Percentiles rank a stretch among this genome's conserved stretches.
Conservation (phyloP, 2,113 vertebrate species). For the Coturnix japonica region DNA sequence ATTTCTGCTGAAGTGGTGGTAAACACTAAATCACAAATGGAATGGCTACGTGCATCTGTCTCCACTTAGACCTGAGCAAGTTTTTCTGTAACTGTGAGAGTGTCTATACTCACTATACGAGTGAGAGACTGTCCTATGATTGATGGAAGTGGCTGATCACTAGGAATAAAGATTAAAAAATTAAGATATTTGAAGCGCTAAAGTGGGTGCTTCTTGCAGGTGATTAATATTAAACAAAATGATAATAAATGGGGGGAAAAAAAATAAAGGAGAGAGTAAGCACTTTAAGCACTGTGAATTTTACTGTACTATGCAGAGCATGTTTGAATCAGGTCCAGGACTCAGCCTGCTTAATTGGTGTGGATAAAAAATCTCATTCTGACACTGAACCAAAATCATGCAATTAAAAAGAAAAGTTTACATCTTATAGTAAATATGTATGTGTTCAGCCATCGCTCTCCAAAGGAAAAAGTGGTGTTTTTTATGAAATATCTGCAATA, state of each 20-base stretch:
- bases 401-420: background rate
- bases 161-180: conserved; percentile 28
- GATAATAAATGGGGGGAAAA: background rate
- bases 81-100: background rate
- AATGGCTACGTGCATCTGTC: background rate
- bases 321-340: background rate
- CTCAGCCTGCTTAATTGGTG: background rate
- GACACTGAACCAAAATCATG: background rate
- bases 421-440: background rate
- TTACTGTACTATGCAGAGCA: background rate
- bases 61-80: background rate
- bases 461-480: conserved; percentile 17
- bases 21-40: background rate
- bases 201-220: background rate
- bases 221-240: background rate
- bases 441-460: background rate
- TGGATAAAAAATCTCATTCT: background rate
- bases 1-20: background rate
- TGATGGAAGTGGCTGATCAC: background rate
- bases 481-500: conserved; percentile 59
- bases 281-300: background rate
- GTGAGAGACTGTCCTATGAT: background rate
- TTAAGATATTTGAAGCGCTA: background rate
- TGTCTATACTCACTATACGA: background rate
- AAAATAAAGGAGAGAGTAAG: background rate